phyloP scores from a whole-genome alignment of 2,888 invertebrate genomes.

The Dione vanillae region DNA sequence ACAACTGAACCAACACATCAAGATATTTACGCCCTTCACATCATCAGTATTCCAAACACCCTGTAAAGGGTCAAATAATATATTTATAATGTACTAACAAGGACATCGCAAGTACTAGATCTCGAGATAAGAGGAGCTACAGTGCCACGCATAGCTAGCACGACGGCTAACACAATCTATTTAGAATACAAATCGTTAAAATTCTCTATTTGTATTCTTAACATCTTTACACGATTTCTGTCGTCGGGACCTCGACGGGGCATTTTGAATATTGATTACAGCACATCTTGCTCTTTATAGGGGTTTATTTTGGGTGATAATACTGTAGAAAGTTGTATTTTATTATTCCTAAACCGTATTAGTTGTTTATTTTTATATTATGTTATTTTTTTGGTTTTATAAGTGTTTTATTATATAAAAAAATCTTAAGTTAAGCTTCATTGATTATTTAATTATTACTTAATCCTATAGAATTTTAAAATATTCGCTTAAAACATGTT shows the following conservation, averaged over 20 bases:
- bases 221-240: constrained; percentile 76
- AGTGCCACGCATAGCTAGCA: constrained; percentile 58
- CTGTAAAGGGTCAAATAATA: constrained; percentile 48
- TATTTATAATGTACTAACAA: constrained; percentile 53
- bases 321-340: constrained; percentile 65
- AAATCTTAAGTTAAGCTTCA: no score
- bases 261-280: constrained; percentile 79
- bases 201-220: constrained; percentile 69
- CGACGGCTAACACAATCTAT: constrained; percentile 62
- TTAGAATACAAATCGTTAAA: constrained; percentile 72
- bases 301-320: constrained; percentile 55
- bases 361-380: constrained; percentile 37
- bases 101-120: constrained; percentile 55
- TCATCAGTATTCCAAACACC: constrained; percentile 45
- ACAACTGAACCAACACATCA: not conserved
- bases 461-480: no score
- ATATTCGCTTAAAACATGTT: no score
- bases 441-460: no score
- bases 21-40: constrained; percentile 34
- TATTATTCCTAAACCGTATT: constrained; percentile 48
- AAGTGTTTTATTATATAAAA: no score
- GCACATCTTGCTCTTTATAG: constrained; percentile 46
- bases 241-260: constrained; percentile 67
- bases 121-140: constrained; percentile 51
- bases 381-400: constrained; percentile 12